Conservation (phyloP, 2,113 vertebrate species). For the Isurus oxyrinchus region DNA sequence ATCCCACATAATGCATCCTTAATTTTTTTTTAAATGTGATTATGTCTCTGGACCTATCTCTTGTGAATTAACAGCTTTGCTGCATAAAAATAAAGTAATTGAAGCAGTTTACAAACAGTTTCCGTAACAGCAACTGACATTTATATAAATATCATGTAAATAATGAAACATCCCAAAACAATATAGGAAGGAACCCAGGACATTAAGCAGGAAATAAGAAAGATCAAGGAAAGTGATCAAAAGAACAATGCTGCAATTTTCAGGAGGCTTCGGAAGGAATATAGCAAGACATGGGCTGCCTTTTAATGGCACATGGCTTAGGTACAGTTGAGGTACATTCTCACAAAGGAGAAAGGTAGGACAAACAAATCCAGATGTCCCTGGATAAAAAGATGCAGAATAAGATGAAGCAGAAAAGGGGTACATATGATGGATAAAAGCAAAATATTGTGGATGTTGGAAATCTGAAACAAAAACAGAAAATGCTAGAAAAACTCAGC, state of each 20-base stretch:
- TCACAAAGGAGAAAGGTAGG: too few relatives aligned
- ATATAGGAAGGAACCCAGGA: background rate
- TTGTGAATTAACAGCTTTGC: background rate
- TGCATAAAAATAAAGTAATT: background rate
- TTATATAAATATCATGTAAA: background rate
- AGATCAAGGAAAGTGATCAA: background rate
- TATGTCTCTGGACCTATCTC: background rate
- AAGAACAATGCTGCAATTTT: background rate
- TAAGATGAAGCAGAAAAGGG: too few relatives aligned
- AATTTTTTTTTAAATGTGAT: background rate
- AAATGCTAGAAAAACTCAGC: too few relatives aligned
- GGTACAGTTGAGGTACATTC: too few relatives aligned
- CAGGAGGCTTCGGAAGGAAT: background rate
- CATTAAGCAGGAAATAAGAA: background rate
- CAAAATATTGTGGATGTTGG: too few relatives aligned
- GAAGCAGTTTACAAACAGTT: background rate
- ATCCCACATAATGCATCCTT: background rate
- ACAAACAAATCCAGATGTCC: too few relatives aligned
- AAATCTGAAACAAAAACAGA: too few relatives aligned
- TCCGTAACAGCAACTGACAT: background rate
- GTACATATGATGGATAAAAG: too few relatives aligned
- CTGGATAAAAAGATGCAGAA: too few relatives aligned
- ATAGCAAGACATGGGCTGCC: background rate
- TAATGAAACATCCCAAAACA: background rate
- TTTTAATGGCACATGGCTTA: too few relatives aligned